Percentiles rank a stretch among this genome's conserved stretches.
Conservation (phyloP, 2,113 vertebrate species). For the Halcyon senegalensis region DNA sequence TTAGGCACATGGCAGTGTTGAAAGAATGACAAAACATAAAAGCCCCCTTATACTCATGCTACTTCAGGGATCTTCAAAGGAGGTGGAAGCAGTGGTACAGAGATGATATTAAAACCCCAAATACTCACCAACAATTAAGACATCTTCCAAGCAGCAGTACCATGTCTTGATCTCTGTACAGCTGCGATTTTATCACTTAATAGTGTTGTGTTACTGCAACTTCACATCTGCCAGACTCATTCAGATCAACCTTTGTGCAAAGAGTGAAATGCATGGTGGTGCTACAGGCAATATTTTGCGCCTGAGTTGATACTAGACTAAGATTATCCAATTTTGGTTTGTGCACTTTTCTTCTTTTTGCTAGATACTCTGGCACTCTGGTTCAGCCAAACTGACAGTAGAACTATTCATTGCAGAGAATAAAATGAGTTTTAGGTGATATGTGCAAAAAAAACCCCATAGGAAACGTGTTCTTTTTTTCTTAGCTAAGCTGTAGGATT, state of each 20-base stretch:
- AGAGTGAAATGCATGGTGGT: background rate
- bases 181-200: slow-evolving; percentile 3
- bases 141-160: background rate
- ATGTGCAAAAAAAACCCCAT: background rate
- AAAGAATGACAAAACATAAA: background rate
- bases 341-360: background rate
- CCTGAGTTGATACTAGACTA: background rate
- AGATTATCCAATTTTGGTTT: background rate
- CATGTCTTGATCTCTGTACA: background rate
- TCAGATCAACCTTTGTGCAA: slow-evolving; percentile 34
- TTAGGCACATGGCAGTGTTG: background rate
- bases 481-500: slow-evolving; percentile 5
- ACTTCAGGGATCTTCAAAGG: background rate
- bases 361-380: background rate
- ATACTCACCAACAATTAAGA: background rate
- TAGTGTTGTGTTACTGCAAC: background rate
- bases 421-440: background rate
- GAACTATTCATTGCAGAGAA: background rate
- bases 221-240: slow-evolving; percentile 20
- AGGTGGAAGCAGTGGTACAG: background rate
- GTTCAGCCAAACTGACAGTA: background rate
- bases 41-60: background rate
- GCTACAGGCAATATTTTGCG: background rate
- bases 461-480: background rate
- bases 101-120: background rate